Evolutionary conservation across 2,113 vertebrate genomes (phyloP), one percentile per base, ranked within the genome.

Genomic region (Formicarius rufipectus): DNA sequence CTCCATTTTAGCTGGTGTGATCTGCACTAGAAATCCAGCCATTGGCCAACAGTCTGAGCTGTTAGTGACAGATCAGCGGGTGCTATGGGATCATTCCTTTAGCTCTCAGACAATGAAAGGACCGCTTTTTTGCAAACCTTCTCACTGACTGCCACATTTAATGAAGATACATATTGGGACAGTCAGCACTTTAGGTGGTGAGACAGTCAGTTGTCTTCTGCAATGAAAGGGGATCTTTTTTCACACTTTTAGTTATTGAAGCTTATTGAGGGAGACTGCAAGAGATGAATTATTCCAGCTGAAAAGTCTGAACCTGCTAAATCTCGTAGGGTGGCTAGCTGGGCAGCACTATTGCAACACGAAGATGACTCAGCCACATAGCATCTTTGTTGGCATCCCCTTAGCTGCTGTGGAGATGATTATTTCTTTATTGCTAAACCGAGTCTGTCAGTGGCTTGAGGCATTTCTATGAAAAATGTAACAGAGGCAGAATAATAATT

Each of bases 131-230:
- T 13, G 79, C 60, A 83, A 78, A 85, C 42, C 45, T 94, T 37
- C 64, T 89, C 55, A n/a, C 76, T 96, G 85, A 35, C 79, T 95
- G 79, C 37, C 79, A 95, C 42, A 81, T 80, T 94, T 94, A 94
- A 96, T 94, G 88, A 96, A 90, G 83, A 92, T 28, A 52, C 83
- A 78, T 78, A 64, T 8, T 78, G 64, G 66, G 62, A 78, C 73
- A 96, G 88, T 95, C 90, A 94, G 92, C 90, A 95, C 92, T 52
- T 95, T 93, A 90, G 86, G 77, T 94, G 92, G 90, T 87, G 92
- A 96, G 95, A 95, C 79, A 90, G 75, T 92, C 76, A 94, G 89
- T 75, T 92, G 88, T 92, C 85, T 87, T 93, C 82, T 92, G 92
- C 88, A 94, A 93, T 95, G 93, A 96, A 94, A 84, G 72, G 49